Percentiles rank a stretch among this genome's conserved stretches.
Conservation (phyloP, 2,113 vertebrate genomes). For the Tragelaphus strepsiceros region DNA sequence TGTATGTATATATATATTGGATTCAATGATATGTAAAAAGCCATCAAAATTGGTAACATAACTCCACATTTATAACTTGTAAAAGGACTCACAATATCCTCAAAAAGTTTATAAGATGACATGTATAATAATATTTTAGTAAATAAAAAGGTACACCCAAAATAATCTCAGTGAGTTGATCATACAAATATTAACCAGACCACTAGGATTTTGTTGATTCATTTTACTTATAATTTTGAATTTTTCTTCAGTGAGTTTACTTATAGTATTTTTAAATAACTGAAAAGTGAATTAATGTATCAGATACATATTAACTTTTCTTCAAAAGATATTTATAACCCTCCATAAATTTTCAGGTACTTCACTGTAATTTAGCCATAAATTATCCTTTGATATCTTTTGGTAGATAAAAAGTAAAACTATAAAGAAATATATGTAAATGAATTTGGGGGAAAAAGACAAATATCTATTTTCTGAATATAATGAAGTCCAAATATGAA, state of each 20-base stretch:
- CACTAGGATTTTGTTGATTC: neutral
- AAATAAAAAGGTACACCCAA: neutral
- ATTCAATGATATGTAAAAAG: neutral
- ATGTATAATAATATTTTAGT: neutral
- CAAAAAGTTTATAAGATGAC: neutral
- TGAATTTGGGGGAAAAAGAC: neutral
- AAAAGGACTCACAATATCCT: neutral
- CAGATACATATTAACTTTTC: slow-evolving; percentile 18
- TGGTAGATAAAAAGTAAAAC: slow-evolving; percentile 14
- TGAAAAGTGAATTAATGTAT: neutral
- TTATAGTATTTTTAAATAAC: neutral
- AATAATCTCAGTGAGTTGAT: neutral
- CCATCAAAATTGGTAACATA: neutral
- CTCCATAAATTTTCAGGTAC: slow-evolving; percentile 32
- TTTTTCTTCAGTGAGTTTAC: neutral
- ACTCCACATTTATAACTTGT: neutral
- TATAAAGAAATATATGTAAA: neutral
- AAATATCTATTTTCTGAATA: neutral
- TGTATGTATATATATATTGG: neutral
- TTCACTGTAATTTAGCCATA: neutral
- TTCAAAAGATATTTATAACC: slow-evolving; percentile 1
- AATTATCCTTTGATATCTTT: neutral
- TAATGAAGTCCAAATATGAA: neutral
- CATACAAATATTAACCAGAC: neutral
- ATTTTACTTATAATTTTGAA: neutral